phyloP scores from a whole-genome alignment of 37 sponge, comb jelly and placozoan species.

The Aphrocallistes beatrix region DNA sequence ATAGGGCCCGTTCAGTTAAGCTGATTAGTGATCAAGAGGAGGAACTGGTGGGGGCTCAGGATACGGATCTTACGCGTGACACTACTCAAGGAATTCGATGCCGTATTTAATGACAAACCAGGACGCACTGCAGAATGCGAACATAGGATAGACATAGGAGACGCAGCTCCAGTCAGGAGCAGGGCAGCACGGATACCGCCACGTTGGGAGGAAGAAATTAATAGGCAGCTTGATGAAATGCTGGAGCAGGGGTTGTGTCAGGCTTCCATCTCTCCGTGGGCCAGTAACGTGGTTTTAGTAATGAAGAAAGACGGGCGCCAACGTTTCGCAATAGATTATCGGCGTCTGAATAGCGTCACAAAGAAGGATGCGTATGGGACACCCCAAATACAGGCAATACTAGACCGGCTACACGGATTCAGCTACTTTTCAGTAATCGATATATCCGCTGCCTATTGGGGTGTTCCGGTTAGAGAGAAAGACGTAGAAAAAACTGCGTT shows the following conservation, averaged over 20 bases:
- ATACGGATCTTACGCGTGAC: too few relatives aligned
- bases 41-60: too few relatives aligned
- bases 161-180: neutral
- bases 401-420: neutral
- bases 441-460: conserved; percentile 24
- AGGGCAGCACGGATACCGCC: neutral
- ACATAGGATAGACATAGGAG: conserved; percentile 18
- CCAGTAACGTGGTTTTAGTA: conserved; percentile 8
- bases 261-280: conserved; percentile 21
- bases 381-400: neutral
- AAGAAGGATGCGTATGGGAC: conserved; percentile 13
- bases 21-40: neutral
- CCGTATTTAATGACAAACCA: neutral
- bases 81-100: neutral
- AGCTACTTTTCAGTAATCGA: neutral
- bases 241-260: conserved; percentile 1
- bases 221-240: conserved; percentile 13
- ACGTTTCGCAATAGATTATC: conserved; percentile 15
- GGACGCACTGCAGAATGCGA: neutral
- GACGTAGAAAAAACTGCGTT: conserved; percentile 19
- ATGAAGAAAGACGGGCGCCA: conserved; percentile 18
- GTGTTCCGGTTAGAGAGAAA: neutral
- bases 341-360: neutral
- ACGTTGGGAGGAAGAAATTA: neutral
- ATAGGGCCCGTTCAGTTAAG: neutral